A percentile compares a stretch with the other conserved stretches of the same genome.
phyloP scores from a whole-genome alignment of 2,797 vertebrate species.

The Propithecus perrieri region DNA sequence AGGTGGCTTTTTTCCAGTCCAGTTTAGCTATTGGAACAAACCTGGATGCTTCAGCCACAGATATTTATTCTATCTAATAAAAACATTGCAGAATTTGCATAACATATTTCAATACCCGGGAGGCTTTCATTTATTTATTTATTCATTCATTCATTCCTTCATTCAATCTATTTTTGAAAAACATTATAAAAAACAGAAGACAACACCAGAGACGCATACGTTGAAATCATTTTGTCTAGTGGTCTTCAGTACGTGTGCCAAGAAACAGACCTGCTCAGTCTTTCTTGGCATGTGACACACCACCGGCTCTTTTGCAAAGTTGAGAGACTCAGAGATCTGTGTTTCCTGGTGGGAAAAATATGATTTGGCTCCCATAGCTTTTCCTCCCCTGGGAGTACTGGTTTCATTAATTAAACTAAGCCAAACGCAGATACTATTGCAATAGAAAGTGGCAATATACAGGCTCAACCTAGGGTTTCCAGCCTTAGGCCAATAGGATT shows the following conservation, averaged over 20 bases:
- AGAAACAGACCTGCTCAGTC: background rate
- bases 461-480: background rate
- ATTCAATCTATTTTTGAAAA: background rate
- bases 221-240: background rate
- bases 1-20: constrained; percentile 68
- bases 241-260: background rate
- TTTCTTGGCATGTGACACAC: background rate
- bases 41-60: background rate
- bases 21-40: constrained; percentile 28
- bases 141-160: background rate
- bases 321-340: constrained; percentile 1
- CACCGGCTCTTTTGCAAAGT: background rate
- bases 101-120: constrained; percentile 41
- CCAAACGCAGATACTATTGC: constrained; percentile 29
- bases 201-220: background rate
- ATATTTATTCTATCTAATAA: constrained; percentile 44
- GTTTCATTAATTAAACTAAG: constrained; percentile 63
- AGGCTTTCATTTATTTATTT: background rate
- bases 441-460: background rate
- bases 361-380: constrained; percentile 22
- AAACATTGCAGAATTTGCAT: constrained; percentile 4
- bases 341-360: constrained; percentile 35
- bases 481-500: constrained; percentile 6
- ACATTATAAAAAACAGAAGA: background rate
- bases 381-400: background rate